A percentile compares a stretch with the other conserved stretches of the same genome.
Conservation (phyloP, 2,113 vertebrate genomes). For the Lagopus leucura region DNA sequence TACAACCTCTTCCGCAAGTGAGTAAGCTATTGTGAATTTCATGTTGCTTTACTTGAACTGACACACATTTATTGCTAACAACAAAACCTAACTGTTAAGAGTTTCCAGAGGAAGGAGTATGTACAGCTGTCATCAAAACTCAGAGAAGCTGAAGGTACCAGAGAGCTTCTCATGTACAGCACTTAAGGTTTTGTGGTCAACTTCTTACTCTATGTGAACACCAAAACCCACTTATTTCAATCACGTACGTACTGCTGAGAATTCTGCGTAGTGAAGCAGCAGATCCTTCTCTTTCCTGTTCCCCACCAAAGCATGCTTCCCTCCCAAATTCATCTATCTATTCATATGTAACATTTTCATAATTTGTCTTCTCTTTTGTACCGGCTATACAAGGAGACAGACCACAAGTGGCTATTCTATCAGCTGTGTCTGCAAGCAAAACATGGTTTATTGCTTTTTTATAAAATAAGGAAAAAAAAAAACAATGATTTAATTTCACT, state of each 20-base stretch:
- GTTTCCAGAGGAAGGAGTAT: background rate
- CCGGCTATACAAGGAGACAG: background rate
- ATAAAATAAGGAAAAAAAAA: background rate
- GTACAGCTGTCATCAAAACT: background rate
- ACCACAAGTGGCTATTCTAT: background rate
- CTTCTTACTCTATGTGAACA: background rate
- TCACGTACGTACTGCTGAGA: background rate
- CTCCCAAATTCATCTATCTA: background rate
- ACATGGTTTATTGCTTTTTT: background rate
- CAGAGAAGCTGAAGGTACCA: background rate
- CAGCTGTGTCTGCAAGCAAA: background rate
- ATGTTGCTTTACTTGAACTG: background rate
- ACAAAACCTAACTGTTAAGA: background rate
- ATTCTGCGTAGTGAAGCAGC: background rate
- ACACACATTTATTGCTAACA: background rate
- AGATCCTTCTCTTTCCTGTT: background rate
- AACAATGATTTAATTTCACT: background rate
- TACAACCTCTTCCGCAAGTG: constrained; percentile 94
- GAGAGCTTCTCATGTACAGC: background rate
- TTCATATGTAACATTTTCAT: background rate
- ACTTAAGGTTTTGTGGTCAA: background rate
- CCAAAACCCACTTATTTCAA: background rate
- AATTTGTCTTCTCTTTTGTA: background rate
- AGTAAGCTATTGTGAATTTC: background rate
- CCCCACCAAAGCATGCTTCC: background rate